phyloP scores from a whole-genome alignment of 2,888 invertebrate genomes.

The Steinernema scapterisci region DNA sequence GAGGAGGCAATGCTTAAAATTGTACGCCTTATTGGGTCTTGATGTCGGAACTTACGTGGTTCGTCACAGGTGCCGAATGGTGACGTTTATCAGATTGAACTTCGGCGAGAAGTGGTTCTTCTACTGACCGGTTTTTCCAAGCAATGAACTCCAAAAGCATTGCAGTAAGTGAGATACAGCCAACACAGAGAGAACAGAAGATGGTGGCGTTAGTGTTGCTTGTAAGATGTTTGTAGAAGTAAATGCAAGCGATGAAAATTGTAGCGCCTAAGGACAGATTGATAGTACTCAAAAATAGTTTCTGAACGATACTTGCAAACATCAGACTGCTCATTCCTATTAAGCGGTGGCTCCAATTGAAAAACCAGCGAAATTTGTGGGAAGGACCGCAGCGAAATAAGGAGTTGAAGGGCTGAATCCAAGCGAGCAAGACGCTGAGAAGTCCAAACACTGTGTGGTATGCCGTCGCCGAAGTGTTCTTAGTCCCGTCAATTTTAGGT shows the following conservation, averaged over 20 bases:
- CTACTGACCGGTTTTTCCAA: background rate
- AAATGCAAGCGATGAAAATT: slow-evolving; percentile 36
- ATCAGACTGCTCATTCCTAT: background rate
- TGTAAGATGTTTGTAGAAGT: slow-evolving; percentile 37
- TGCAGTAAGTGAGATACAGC: background rate
- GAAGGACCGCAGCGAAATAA: slow-evolving; percentile 36
- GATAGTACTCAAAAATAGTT: background rate
- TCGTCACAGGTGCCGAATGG: background rate
- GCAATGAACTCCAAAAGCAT: background rate
- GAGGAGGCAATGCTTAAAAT: background rate
- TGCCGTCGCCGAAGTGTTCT: slow-evolving; percentile 33
- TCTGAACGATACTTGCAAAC: background rate
- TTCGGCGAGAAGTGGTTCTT: background rate
- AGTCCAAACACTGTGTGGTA: slow-evolving; percentile 39
- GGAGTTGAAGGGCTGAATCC: slow-evolving; percentile 37
- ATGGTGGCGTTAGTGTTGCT: background rate
- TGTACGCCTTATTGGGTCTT: background rate
- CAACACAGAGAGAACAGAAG: slow-evolving; percentile 14
- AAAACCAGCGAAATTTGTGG: slow-evolving; percentile 21
- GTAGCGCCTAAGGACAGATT: slow-evolving; percentile 5
- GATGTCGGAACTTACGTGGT: background rate
- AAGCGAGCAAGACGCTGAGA: slow-evolving; percentile 33
- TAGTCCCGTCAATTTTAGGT: slow-evolving; percentile 5
- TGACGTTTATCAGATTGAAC: background rate
- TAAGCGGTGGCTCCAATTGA: slow-evolving; percentile 36